A percentile compares a stretch with the other conserved stretches of the same genome.
Evolutionary conservation across 2,113 vertebrate species (phyloP).

Genomic region (Ranitomeya variabilis): DNA sequence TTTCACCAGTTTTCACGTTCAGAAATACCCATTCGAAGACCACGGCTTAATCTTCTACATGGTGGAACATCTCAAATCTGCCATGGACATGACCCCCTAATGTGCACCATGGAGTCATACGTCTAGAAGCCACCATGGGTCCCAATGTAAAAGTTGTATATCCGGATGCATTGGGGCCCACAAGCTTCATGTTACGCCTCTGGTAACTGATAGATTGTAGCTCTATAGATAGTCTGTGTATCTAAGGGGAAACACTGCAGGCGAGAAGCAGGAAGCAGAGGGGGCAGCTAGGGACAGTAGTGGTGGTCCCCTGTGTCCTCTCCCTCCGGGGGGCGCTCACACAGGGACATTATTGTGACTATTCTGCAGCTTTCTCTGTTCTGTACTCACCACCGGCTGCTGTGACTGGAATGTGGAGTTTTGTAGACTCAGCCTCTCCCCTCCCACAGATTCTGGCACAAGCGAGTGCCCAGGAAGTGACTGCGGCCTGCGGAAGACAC

Average conservation of each 20-base stretch:
- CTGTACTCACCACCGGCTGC: constrained; percentile 1
- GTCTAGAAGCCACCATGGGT: neutral
- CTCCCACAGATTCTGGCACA: constrained; percentile 1
- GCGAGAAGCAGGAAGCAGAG: neutral
- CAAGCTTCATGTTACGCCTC: too few relatives aligned
- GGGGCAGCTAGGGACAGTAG: neutral
- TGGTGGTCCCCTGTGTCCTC: neutral
- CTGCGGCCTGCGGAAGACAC: neutral
- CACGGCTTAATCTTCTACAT: too few relatives aligned
- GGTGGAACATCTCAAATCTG: too few relatives aligned
- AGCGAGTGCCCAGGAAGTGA: neutral
- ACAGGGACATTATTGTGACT: neutral
- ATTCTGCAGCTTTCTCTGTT: neutral
- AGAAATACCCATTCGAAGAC: too few relatives aligned
- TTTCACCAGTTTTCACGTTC: too few relatives aligned
- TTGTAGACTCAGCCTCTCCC: neutral
- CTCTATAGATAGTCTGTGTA: too few relatives aligned
- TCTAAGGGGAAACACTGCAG: neutral
- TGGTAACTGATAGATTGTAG: too few relatives aligned
- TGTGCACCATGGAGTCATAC: neutral
- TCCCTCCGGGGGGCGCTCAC: neutral
- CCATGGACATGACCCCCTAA: neutral
- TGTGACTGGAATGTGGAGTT: neutral
- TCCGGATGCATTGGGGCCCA: too few relatives aligned
- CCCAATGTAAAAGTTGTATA: too few relatives aligned